phyloP scores from a whole-genome alignment of 1,140 invertebrate species.

The Caerostris darwini region DNA sequence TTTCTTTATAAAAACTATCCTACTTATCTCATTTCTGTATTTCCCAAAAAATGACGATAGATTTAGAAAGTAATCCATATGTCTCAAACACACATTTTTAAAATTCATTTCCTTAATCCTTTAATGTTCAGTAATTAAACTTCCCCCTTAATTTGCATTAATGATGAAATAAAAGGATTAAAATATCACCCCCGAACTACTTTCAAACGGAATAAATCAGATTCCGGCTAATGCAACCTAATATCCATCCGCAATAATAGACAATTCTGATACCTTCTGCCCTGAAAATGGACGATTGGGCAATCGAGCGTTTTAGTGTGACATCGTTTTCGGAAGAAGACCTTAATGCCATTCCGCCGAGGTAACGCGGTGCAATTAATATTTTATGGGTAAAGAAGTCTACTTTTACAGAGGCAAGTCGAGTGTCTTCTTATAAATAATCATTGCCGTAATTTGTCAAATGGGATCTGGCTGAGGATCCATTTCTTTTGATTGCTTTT shows the following conservation, averaged over 20 bases:
- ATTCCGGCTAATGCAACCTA: neutral
- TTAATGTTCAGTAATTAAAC: too few relatives aligned
- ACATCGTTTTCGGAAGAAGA: neutral
- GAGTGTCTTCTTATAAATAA: slow-evolving; percentile 1
- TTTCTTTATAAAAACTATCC: too few relatives aligned
- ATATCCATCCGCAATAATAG: neutral
- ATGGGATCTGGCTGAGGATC: neutral
- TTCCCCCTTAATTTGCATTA: neutral
- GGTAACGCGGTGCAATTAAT: neutral
- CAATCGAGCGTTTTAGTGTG: neutral
- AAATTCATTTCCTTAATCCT: too few relatives aligned
- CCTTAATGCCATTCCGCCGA: neutral
- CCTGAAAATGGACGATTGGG: neutral
- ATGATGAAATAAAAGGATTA: neutral
- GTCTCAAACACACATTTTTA: too few relatives aligned
- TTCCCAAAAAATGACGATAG: too few relatives aligned
- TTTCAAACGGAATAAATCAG: neutral
- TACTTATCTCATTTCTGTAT: too few relatives aligned
- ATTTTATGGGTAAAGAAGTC: slow-evolving; percentile 11
- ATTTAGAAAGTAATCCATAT: too few relatives aligned
- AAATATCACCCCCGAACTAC: neutral
- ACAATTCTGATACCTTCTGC: neutral
- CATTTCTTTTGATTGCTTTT: neutral
- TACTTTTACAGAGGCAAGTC: neutral
- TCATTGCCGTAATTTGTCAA: slow-evolving; percentile 1